These are phyloP conservation scores for Scylla paramamosain DNA, from an alignment of 1,140 invertebrate species.

Conservation along the genomic window DNA sequence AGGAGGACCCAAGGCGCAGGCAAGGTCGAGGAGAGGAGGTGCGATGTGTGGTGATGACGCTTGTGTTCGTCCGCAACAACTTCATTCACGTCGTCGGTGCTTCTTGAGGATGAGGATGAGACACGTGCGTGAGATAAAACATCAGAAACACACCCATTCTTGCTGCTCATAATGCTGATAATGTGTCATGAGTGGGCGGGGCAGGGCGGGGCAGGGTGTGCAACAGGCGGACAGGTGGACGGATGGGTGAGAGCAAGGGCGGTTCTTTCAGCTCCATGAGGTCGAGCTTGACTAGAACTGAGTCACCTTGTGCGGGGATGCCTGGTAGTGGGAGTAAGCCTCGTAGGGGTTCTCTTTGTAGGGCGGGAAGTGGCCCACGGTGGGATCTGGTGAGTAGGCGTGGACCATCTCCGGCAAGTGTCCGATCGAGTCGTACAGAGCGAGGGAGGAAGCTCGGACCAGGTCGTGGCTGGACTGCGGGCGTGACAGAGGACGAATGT, in stretches of 20 bases:
- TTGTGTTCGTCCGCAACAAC: not conserved
- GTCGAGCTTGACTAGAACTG: constrained; percentile 50
- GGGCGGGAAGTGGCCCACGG: constrained; percentile 4
- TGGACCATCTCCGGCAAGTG: constrained; percentile 74
- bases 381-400: constrained; percentile 67
- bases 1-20: not conserved
- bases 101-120: not conserved
- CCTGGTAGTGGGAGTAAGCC: constrained; percentile 69
- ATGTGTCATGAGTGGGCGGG: not conserved
- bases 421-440: constrained; percentile 79
- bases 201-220: not conserved
- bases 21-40: not conserved
- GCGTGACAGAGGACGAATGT: constrained; percentile 78
- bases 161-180: no score
- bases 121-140: not conserved
- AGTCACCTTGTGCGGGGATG: constrained; percentile 71
- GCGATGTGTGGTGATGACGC: not conserved
- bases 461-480: constrained; percentile 60
- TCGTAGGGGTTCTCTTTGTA: constrained; percentile 68
- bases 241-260: not conserved
- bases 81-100: not conserved
- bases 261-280: not conserved
- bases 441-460: constrained; percentile 77
- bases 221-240: not conserved
- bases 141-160: no score